Conservation (phyloP, 1,140 invertebrate genomes). For the Anoplophora glabripennis region DNA sequence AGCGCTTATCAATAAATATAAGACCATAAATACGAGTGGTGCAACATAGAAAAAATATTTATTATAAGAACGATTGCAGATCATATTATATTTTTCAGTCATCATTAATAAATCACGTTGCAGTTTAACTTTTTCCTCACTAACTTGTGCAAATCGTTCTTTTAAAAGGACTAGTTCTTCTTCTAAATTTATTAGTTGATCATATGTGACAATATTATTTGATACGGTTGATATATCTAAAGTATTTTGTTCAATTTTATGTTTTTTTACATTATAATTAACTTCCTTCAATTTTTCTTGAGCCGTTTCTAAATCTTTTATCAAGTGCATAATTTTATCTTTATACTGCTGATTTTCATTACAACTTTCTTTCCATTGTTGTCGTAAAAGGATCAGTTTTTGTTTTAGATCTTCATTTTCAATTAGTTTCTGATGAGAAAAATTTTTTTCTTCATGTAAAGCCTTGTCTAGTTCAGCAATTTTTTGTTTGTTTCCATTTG, state of each 20-base stretch:
- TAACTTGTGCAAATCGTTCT: conserved; percentile 51
- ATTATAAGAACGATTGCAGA: conserved; percentile 43
- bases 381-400: conserved; percentile 48
- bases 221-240: conserved; percentile 15
- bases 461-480: conserved; percentile 34
- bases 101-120: conserved; percentile 45
- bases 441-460: conserved; percentile 50
- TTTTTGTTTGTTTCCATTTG: conserved; percentile 47
- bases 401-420: conserved; percentile 51
- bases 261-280: conserved; percentile 16
- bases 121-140: conserved; percentile 52
- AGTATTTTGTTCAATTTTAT: conserved; percentile 10
- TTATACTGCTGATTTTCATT: conserved; percentile 49
- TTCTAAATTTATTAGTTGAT: conserved; percentile 42
- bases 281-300: conserved; percentile 2
- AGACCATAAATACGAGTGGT: conserved; percentile 42
- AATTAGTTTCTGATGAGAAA: conserved; percentile 24
- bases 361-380: conserved; percentile 48
- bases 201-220: conserved; percentile 20
- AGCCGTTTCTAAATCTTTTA: conserved; percentile 20
- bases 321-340: conserved; percentile 32
- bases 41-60: conserved; percentile 46
- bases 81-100: conserved; percentile 38
- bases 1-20: conserved; percentile 45
- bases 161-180: conserved; percentile 55